Base-by-base conservation (phyloP, 2,113 vertebrate species). In the Perca fluviatilis region DNA sequence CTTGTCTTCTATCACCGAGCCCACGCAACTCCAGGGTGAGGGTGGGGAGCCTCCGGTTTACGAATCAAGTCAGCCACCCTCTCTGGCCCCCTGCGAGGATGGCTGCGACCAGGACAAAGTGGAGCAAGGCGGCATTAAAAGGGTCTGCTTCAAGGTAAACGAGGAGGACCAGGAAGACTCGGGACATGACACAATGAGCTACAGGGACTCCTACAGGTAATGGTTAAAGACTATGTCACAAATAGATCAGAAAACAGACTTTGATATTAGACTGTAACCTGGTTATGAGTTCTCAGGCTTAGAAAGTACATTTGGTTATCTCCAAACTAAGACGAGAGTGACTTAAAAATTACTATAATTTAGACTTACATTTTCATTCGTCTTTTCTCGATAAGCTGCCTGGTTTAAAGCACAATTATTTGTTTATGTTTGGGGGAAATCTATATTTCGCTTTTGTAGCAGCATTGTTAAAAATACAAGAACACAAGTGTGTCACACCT, bases 101-200 rank as follows among this genome's bases (percentile, higher is more conserved):
- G 96, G 97, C 85, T 92, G 92, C 0, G 98, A 98, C 88, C 94
- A 96, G 84, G 98, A 99, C 93, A 96, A 96, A 91, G 76, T 89
- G 0, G 98, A 99, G 75, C 97, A 96, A 0, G 95, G 97, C 0
- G 96, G 96, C 69, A 97, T 95, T 71, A 99, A 99, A 93, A 97
- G 96, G 49, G 98, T 99, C 86, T 99, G 98, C 90, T 99, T 99
- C 90, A 99, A 97, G 91, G 98, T 99, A 87, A 97, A 96, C 0
- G 97, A 99, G 88, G 98, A 99, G 15, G 98, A 99, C 69, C 98
- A 99, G 93, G 98, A 99, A 88, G 98, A 99, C 93, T 99, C 98
- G 0, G 98, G 98, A n/a, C 98, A 99, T 0, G 98, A 99, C 90
- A 99, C 98, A 4, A 98, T 99, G 96, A 99, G 98, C 94, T 99